Conservation (phyloP, 2,113 vertebrate species). For the Gymnocephalus cernua region DNA sequence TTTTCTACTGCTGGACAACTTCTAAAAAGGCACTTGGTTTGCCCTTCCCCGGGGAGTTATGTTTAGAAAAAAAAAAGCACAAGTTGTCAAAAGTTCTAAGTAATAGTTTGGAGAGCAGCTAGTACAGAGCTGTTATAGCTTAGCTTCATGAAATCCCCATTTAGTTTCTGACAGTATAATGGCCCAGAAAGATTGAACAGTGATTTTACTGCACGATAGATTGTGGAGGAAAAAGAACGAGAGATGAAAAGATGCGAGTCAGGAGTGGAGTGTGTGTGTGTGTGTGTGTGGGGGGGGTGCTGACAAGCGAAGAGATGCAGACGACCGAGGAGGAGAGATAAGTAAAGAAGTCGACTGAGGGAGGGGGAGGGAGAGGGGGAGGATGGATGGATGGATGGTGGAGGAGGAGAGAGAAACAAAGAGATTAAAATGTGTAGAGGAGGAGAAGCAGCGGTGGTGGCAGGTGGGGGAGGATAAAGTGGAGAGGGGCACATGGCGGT, state of each 20-base stretch:
- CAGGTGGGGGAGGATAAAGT: constrained; percentile 51
- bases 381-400: constrained; percentile 9
- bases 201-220: constrained; percentile 20
- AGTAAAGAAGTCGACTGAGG: constrained; percentile 2
- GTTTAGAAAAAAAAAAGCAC: neutral
- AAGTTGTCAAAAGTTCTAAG: constrained; percentile 1
- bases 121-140: neutral
- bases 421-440: constrained; percentile 48
- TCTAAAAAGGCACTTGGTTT: neutral
- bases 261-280: too few relatives aligned
- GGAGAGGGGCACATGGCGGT: constrained; percentile 58
- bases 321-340: constrained; percentile 11
- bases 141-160: constrained; percentile 34
- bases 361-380: neutral
- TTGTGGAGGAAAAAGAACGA: constrained; percentile 5
- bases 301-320: constrained; percentile 1
- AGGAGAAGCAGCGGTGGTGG: constrained; percentile 27
- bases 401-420: neutral
- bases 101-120: constrained; percentile 14
- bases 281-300: neutral
- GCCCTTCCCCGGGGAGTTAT: neutral
- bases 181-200: constrained; percentile 2
- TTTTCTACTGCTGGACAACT: neutral
- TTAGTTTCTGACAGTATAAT: constrained; percentile 29
- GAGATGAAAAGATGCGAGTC: constrained; percentile 18